Conservation (phyloP, 2,888 invertebrate genomes). For the Drosophila mimica region DNA sequence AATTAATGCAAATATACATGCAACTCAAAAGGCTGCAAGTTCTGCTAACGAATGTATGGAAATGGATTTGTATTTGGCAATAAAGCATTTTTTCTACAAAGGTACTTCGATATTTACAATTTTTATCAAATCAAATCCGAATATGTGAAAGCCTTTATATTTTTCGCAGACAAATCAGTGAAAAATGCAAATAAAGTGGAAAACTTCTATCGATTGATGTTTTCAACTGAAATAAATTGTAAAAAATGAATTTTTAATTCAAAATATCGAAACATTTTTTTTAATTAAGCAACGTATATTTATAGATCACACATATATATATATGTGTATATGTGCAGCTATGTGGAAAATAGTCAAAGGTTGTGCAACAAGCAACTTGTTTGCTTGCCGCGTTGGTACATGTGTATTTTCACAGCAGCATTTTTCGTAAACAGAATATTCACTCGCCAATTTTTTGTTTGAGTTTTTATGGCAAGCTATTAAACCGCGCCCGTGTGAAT, state of each 20-base stretch:
- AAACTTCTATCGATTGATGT: neutral
- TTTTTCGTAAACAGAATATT: conserved; percentile 3
- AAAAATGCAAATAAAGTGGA: neutral
- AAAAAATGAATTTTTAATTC: neutral
- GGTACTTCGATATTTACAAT: neutral
- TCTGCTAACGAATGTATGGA: neutral
- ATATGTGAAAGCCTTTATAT: neutral
- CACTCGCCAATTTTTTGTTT: conserved; percentile 32
- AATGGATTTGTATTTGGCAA: neutral
- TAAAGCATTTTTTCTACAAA: neutral
- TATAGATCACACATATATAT: neutral
- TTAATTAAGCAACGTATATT: neutral
- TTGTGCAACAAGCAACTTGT: neutral
- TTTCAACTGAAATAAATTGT: neutral
- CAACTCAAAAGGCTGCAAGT: neutral
- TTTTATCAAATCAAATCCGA: neutral
- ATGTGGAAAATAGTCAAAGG: too few relatives aligned
- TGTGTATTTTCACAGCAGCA: neutral
- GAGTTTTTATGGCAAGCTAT: conserved; percentile 51
- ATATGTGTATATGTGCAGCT: neutral
- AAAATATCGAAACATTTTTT: neutral
- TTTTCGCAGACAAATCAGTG: neutral
- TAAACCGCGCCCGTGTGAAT: conserved; percentile 52
- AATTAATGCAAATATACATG: neutral
- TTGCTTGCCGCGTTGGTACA: neutral